Percentiles rank a stretch among this genome's conserved stretches.
phyloP scores from a whole-genome alignment of 2,888 invertebrate genomes.

The Leucophora obtusa region DNA sequence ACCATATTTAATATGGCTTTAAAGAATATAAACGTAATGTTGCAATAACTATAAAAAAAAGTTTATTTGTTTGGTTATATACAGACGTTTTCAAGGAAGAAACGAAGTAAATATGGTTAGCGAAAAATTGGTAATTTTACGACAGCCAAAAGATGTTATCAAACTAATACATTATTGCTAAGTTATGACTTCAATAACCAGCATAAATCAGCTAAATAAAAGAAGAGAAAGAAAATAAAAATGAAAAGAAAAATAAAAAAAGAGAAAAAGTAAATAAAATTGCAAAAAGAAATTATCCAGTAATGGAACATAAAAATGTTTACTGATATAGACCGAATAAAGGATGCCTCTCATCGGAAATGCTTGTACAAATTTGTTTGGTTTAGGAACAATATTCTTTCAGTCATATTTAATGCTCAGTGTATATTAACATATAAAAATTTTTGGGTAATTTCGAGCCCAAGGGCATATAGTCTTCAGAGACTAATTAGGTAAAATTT shows the following conservation, averaged over 20 bases:
- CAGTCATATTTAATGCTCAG: too few relatives aligned
- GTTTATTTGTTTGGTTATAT: background rate
- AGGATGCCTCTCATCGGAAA: too few relatives aligned
- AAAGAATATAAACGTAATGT: conserved; percentile 7
- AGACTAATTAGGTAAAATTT: too few relatives aligned
- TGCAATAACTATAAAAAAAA: background rate
- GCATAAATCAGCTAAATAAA: conserved; percentile 55
- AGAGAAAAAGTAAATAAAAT: background rate
- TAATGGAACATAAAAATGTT: background rate
- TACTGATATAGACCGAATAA: too few relatives aligned
- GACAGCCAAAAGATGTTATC: conserved; percentile 65
- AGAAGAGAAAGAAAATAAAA: conserved; percentile 10
- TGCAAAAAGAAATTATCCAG: background rate
- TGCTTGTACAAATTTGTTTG: too few relatives aligned
- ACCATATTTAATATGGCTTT: background rate
- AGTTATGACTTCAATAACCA: conserved; percentile 62
- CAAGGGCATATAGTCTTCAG: too few relatives aligned
- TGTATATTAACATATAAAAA: too few relatives aligned
- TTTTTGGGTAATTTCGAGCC: too few relatives aligned
- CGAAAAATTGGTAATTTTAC: conserved; percentile 64
- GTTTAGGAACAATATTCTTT: too few relatives aligned
- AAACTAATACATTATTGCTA: conserved; percentile 62
- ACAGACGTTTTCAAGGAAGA: background rate
- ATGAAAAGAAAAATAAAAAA: too few relatives aligned
- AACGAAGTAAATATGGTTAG: conserved; percentile 47